Conservation (phyloP, 2,888 invertebrate species). For the Platycheirus albimanus region DNA sequence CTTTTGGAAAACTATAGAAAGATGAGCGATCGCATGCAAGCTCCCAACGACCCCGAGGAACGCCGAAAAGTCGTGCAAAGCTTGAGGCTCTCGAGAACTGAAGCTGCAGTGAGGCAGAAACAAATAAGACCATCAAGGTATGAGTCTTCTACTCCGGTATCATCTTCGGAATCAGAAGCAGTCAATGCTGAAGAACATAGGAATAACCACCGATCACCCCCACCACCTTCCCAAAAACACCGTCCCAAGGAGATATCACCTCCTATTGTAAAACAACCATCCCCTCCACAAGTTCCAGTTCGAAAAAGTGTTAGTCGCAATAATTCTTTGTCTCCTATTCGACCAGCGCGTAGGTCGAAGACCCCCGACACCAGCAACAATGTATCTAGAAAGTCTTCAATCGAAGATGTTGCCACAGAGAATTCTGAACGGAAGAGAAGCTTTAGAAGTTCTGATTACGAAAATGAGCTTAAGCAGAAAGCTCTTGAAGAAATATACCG, state of each 20-base stretch:
- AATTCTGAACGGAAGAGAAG: slow-evolving; percentile 33
- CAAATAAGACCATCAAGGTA: slow-evolving; percentile 76
- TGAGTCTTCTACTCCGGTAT: slow-evolving; percentile 81
- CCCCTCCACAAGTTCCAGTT: slow-evolving; percentile 71
- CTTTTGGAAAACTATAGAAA: slow-evolving; percentile 80
- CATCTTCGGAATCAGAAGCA: slow-evolving; percentile 81
- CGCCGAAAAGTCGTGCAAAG: slow-evolving; percentile 79
- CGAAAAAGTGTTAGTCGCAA: slow-evolving; percentile 78
- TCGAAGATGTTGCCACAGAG: slow-evolving; percentile 69
- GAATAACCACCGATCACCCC: slow-evolving; percentile 77
- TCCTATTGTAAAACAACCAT: not conserved
- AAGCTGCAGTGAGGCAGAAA: slow-evolving; percentile 75
- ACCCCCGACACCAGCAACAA: slow-evolving; percentile 78
- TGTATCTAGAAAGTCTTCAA: slow-evolving; percentile 75
- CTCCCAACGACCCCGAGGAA: slow-evolving; percentile 80
- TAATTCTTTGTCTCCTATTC: slow-evolving; percentile 80
- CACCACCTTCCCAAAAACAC: slow-evolving; percentile 44
- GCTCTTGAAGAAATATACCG: slow-evolving; percentile 76
- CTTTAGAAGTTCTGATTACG: not conserved
- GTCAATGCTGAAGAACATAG: slow-evolving; percentile 62
- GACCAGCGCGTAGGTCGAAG: slow-evolving; percentile 79
- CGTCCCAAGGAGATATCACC: slow-evolving; percentile 56
- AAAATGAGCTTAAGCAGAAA: slow-evolving; percentile 70
- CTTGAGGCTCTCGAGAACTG: slow-evolving; percentile 78
- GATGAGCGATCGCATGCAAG: slow-evolving; percentile 78